Evolutionary conservation across 2,888 invertebrate species (phyloP), one percentile per base, ranked within the genome.

Genomic region (Monopis laevigella): DNA sequence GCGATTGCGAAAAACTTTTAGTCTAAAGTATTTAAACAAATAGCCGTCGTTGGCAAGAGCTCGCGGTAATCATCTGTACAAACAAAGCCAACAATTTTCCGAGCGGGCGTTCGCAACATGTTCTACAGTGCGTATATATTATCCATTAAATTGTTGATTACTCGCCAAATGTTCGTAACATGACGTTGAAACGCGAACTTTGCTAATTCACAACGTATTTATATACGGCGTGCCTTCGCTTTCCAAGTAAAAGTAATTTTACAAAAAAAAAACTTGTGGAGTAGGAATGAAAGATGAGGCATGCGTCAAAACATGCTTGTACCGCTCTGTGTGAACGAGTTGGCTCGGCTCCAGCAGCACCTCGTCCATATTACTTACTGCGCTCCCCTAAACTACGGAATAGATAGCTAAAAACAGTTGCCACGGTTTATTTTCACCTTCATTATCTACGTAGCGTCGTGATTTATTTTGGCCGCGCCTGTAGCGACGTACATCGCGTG

Each of bases 381-480:
- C 21, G 12, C 21, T 36, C 21, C 32, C 29, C 29, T 7, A 2
- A 36, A 36, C 16, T 21, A 36, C 21, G 5, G 6, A 11, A 19
- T 36, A 36, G 36, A 36, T 36, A 36, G 36, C 36, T 36, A 36
- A 21, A 36, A 36, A 36, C 36, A 36, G 36, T 21, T 36, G 2
- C 32, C 14, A 32, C 61, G 59, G 67, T 75, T 72, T 74, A 78
- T 78, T 78, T 75, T 72, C 61, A 71, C 63, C 63, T 73, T 75
- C 75, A 75, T 80, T 80, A 80, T 77, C 69, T 68, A 63, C 62
- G 59, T 65, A 74, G 69, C 68, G 72, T n/a, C 74, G 75, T 75
- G 74, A 80, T 77, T 75, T 75, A 80, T 80, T 77, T 74, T 63
- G 51, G 65, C 59, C 61, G 50, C 51, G 52, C 27, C 39, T 21